These are phyloP conservation scores for Pammene aurita DNA, from an alignment of 2,888 invertebrate species.

Conservation along the genomic window DNA sequence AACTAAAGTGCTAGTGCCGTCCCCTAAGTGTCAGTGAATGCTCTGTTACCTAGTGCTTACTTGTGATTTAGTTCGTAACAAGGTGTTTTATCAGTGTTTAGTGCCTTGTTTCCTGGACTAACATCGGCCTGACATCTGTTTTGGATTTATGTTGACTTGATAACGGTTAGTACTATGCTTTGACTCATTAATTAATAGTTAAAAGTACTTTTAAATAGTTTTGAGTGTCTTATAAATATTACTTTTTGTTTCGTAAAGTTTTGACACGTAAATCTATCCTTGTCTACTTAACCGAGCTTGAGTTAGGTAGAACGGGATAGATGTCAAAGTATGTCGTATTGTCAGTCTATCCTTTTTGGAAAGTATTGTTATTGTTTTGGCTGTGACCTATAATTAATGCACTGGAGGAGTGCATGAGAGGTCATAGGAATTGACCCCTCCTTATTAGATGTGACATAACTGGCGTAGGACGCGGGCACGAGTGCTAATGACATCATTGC, in stretches of 20 bases:
- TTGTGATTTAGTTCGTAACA: constrained; percentile 58
- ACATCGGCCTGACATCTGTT: constrained; percentile 65
- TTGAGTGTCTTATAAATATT: constrained; percentile 59
- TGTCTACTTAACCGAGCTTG: constrained; percentile 31
- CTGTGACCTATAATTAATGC: constrained; percentile 72
- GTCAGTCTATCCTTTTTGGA: constrained; percentile 65
- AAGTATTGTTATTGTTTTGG: constrained; percentile 78
- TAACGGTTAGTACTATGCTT: constrained; percentile 65
- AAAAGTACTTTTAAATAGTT: constrained; percentile 47
- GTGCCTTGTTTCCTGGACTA: constrained; percentile 76
- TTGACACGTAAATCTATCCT: constrained; percentile 64
- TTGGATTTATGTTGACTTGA: constrained; percentile 81
- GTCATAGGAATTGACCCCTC: constrained; percentile 53
- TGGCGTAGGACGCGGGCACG: constrained; percentile 59
- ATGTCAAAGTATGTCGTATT: constrained; percentile 52
- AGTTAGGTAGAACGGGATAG: constrained; percentile 63
- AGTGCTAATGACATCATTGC: constrained; percentile 65
- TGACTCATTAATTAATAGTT: constrained; percentile 23
- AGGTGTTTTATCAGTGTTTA: constrained; percentile 73
- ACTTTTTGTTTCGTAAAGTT: constrained; percentile 66
- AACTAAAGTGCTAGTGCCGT: constrained; percentile 63
- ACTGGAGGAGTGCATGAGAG: constrained; percentile 50
- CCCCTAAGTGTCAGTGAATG: constrained; percentile 66
- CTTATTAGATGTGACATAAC: constrained; percentile 57
- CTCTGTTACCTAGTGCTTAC: constrained; percentile 62